Evolutionary conservation across 2,888 invertebrate genomes (phyloP).

Genomic region (Tipula confusa): DNA sequence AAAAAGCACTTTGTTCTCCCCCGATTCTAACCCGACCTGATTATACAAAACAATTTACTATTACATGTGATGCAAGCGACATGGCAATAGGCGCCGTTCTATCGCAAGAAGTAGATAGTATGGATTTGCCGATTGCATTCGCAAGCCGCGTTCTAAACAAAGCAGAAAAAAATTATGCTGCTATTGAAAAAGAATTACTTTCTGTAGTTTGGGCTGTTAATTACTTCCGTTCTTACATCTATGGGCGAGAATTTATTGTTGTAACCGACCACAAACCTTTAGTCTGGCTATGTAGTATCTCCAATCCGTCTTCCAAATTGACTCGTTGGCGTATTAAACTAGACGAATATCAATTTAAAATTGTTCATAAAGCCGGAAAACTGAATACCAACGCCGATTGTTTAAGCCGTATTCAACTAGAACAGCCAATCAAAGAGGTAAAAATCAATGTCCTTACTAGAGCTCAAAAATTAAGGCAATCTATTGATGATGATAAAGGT

Average conservation of each 20-base stretch:
- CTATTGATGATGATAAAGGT: not conserved
- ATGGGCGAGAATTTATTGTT: too few relatives aligned
- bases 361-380: not conserved
- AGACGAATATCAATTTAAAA: not conserved
- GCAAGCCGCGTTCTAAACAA: too few relatives aligned
- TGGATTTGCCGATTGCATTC: not conserved
- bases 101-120: not conserved
- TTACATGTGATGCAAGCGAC: not conserved
- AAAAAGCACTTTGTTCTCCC: not conserved
- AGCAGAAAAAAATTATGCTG: too few relatives aligned
- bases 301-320: too few relatives aligned
- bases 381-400: not conserved
- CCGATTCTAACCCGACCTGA: too few relatives aligned
- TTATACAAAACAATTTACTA: not conserved
- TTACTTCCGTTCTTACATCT: too few relatives aligned
- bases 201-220: too few relatives aligned
- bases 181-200: too few relatives aligned
- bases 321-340: not conserved
- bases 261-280: too few relatives aligned
- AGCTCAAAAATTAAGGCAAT: not conserved
- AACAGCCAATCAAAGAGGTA: too few relatives aligned
- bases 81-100: not conserved
- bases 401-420: too few relatives aligned
- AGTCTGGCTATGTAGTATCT: not conserved
- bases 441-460: not conserved